Conservation (phyloP, 2,888 invertebrate genomes). For the Plagodis pulveraria region DNA sequence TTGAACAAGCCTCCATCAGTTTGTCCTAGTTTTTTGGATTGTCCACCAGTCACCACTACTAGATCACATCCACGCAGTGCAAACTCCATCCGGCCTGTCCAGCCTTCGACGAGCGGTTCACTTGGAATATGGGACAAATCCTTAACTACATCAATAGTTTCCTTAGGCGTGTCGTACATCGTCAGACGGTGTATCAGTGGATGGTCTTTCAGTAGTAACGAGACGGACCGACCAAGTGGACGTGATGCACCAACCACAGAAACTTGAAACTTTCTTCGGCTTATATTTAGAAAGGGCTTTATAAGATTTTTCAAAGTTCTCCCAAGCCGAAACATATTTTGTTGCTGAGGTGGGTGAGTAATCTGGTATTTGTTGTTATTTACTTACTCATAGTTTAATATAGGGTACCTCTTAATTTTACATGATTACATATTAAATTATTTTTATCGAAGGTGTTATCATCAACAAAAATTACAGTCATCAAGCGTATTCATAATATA, state of each 20-base stretch:
- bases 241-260: conserved; percentile 26
- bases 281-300: conserved; percentile 8
- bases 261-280: conserved; percentile 21
- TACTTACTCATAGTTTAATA: no score
- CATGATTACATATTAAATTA: no score
- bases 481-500: no score
- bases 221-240: conserved; percentile 24
- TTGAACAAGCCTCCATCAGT: conserved; percentile 13
- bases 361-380: no score
- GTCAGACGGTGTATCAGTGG: conserved; percentile 23
- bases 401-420: no score
- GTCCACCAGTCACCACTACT: conserved; percentile 26
- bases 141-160: conserved; percentile 14
- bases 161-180: conserved; percentile 14
- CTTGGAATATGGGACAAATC: conserved; percentile 18
- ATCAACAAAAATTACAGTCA: no score
- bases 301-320: conserved; percentile 11
- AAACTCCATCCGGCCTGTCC: conserved; percentile 17
- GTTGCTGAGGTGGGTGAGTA: no score
- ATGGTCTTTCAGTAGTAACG: conserved; percentile 24
- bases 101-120: conserved; percentile 21
- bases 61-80: conserved; percentile 20
- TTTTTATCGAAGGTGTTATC: no score
- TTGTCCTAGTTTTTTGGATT: conserved; percentile 16
- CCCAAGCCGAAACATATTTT: conserved; percentile 3